Evolutionary conservation across 2,797 vertebrate species (phyloP).

Genomic region (Setipinna tenuifilis): DNA sequence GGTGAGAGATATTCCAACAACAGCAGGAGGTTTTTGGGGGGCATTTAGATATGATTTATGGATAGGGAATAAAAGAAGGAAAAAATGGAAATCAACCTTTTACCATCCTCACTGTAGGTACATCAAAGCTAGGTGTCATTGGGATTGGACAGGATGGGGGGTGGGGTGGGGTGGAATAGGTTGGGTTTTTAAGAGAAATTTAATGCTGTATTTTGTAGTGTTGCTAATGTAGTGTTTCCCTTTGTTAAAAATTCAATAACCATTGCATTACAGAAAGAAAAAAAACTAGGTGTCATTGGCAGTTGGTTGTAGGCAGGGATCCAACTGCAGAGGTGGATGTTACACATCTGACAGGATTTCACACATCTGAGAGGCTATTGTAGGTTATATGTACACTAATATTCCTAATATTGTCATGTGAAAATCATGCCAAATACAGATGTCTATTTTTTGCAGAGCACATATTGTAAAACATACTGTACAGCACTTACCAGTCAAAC

Average conservation of each 20-base stretch:
- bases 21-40: no score
- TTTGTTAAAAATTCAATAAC: no score
- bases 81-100: not conserved
- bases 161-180: no score
- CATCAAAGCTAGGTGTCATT: not conserved
- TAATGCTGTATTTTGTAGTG: no score
- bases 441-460: not conserved
- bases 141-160: no score
- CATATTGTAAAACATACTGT: not conserved
- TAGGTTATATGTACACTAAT: not conserved
- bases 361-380: not conserved
- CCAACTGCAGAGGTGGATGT: not conserved
- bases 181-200: no score
- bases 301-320: not conserved
- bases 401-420: not conserved
- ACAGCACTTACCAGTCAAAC: not conserved
- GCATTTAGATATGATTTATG: no score
- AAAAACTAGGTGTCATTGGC: not conserved
- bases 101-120: not conserved
- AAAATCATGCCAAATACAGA: not conserved
- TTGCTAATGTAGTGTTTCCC: no score
- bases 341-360: not conserved
- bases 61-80: no score
- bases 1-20: slow-evolving; percentile 72
- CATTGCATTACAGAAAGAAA: no score